Conservation (phyloP, 2,797 vertebrate genomes). For the Pseudocheirus occidentalis region DNA sequence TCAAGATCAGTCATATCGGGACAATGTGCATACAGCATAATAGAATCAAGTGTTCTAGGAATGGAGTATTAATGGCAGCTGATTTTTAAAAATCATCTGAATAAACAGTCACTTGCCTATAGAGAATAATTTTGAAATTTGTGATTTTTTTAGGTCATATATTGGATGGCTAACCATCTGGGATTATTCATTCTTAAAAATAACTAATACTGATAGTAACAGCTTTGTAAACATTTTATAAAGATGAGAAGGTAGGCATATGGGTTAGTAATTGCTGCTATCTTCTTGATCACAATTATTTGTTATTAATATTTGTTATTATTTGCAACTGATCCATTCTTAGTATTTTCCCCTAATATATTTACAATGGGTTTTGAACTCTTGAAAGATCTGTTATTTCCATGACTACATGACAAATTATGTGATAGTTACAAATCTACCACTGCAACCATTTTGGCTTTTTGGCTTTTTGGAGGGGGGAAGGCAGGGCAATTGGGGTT, state of each 20-base stretch:
- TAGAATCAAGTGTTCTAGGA: neutral
- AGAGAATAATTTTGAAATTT: neutral
- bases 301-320: neutral
- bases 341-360: neutral
- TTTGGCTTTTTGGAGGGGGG: too few species aligned
- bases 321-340: neutral
- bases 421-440: neutral
- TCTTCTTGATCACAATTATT: neutral
- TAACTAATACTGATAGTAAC: neutral
- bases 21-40: neutral
- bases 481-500: too few species aligned
- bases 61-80: neutral
- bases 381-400: neutral
- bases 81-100: slow-evolving; percentile 19
- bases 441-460: neutral
- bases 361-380: neutral
- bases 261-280: neutral
- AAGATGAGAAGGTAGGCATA: neutral
- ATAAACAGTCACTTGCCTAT: neutral
- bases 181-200: neutral
- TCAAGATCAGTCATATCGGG: neutral
- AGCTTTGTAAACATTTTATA: neutral
- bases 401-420: neutral
- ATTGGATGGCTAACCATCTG: neutral
- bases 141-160: neutral